A percentile compares a stretch with the other conserved stretches of the same genome.
phyloP scores from a whole-genome alignment of 1,140 invertebrate species.

The Megalonaias nervosa region DNA sequence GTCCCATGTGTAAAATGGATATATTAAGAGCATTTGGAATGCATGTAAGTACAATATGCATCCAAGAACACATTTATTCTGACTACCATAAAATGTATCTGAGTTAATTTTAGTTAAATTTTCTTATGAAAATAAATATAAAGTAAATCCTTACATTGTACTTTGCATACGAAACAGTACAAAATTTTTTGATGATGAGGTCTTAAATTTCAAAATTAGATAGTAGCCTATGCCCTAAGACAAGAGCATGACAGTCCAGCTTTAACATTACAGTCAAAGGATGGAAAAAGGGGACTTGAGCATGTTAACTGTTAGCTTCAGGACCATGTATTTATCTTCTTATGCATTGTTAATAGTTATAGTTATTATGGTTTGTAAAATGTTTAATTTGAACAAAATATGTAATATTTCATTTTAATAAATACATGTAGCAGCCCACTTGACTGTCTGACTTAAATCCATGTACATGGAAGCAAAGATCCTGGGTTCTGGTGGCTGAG shows the following conservation, averaged over 20 bases:
- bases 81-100: not conserved
- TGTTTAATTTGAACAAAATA: too few relatives aligned
- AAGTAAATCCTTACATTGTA: not conserved
- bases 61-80: not conserved
- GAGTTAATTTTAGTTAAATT: not conserved
- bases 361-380: too few relatives aligned
- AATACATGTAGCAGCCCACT: too few relatives aligned
- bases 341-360: too few relatives aligned
- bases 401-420: too few relatives aligned
- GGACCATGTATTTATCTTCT: too few relatives aligned
- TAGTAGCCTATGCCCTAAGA: not conserved
- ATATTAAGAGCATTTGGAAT: slow-evolving; percentile 94
- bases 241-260: not conserved
- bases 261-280: not conserved
- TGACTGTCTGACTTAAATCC: too few relatives aligned
- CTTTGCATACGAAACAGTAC: not conserved
- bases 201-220: too few relatives aligned
- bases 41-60: slow-evolving; percentile 47
- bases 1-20: slow-evolving; percentile 97
- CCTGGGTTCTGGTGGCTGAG: too few relatives aligned
- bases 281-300: too few relatives aligned
- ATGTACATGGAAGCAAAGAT: too few relatives aligned
- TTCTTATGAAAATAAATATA: not conserved
- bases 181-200: not conserved
- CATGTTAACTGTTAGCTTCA: too few relatives aligned